Conservation (phyloP, 2,888 invertebrate genomes). For the Rutpela maculata region DNA sequence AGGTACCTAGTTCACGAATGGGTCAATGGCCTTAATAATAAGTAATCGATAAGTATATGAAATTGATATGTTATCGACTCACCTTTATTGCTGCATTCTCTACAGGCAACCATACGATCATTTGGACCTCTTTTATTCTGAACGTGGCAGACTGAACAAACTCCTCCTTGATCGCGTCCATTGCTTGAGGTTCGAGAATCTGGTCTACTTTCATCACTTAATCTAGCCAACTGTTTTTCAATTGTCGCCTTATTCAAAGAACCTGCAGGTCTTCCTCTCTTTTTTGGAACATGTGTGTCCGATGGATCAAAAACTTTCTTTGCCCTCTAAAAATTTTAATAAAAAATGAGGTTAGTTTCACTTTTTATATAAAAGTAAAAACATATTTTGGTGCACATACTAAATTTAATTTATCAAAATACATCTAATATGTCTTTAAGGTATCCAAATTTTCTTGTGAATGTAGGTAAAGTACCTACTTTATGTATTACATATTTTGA, state of each 20-base stretch:
- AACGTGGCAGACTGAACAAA: slow-evolving; percentile 79
- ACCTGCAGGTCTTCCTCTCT: slow-evolving; percentile 81
- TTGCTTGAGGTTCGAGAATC: slow-evolving; percentile 70
- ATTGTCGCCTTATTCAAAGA: slow-evolving; percentile 79
- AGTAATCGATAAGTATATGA: too few species aligned
- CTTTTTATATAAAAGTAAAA: neutral
- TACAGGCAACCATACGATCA: slow-evolving; percentile 81
- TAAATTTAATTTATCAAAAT: too few species aligned
- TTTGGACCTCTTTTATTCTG: slow-evolving; percentile 78
- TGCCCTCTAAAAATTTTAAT: slow-evolving; percentile 77
- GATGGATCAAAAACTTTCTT: slow-evolving; percentile 92
- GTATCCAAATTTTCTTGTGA: too few species aligned
- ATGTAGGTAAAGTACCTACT: neutral
- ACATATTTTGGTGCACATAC: neutral
- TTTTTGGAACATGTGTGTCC: slow-evolving; percentile 86
- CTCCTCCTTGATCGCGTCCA: slow-evolving; percentile 75
- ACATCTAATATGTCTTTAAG: too few species aligned
- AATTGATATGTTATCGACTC: slow-evolving; percentile 49
- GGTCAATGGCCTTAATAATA: too few species aligned
- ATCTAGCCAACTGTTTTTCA: slow-evolving; percentile 73
- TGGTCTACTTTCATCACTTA: slow-evolving; percentile 65
- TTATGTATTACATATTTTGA: neutral
- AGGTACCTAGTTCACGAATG: too few species aligned
- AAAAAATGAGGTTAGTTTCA: slow-evolving; percentile 25
- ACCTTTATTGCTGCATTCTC: slow-evolving; percentile 85